Conservation (phyloP, 2,797 vertebrate genomes). For the Periophthalmus magnuspinnatus region DNA sequence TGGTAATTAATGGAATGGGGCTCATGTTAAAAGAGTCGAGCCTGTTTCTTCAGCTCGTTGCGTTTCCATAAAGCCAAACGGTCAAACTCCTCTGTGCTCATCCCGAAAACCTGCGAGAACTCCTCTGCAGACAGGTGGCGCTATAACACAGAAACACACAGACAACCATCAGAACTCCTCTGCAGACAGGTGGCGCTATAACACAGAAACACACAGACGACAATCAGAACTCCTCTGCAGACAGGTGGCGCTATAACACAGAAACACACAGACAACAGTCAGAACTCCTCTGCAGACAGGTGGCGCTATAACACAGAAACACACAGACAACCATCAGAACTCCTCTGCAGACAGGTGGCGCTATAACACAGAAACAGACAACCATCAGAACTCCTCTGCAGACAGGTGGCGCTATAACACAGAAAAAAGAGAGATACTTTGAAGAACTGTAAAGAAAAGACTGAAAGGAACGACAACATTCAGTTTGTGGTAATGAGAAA, state of each 20-base stretch:
- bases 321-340: no score
- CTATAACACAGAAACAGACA: no score
- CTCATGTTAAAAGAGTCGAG: constrained; percentile 87
- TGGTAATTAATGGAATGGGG: not conserved
- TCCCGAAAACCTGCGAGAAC: constrained; percentile 95
- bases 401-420: constrained; percentile 90
- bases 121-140: constrained; percentile 95
- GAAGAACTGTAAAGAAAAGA: not conserved
- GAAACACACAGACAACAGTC: no score
- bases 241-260: constrained; percentile 88
- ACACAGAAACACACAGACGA: no score
- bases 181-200: constrained; percentile 94
- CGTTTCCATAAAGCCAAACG: constrained; percentile 97
- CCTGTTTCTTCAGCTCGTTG: constrained; percentile 98
- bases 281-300: constrained; percentile 94
- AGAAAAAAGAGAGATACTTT: not conserved
- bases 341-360: constrained; percentile 95
- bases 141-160: no score
- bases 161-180: constrained; percentile 98
- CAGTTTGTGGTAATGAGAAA: no score
- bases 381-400: constrained; percentile 94
- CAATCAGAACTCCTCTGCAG: constrained; percentile 95
- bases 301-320: no score
- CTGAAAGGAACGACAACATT: not conserved
- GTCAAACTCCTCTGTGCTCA: constrained; percentile 97